Conservation (phyloP, 2,888 invertebrate species). For the Pristionchus arcanus region DNA sequence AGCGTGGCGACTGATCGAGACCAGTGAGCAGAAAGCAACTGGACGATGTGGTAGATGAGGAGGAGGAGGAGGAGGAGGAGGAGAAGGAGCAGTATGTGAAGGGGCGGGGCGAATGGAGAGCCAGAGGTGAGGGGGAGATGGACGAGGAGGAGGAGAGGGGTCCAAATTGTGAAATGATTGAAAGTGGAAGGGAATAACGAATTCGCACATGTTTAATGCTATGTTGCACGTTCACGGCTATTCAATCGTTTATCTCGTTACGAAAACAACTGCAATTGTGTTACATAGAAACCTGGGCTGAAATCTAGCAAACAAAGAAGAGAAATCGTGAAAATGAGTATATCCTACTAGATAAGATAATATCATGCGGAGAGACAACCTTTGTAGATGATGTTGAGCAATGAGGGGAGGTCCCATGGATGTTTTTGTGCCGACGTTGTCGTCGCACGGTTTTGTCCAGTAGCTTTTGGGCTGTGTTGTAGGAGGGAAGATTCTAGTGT, state of each 20-base stretch:
- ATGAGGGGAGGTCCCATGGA: not conserved
- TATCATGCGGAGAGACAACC: too few species aligned
- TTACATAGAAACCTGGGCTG: too few species aligned
- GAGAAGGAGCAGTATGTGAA: not conserved
- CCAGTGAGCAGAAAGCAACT: not conserved
- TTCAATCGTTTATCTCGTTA: too few species aligned
- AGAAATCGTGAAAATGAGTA: too few species aligned
- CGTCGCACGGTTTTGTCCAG: not conserved
- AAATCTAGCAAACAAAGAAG: too few species aligned
- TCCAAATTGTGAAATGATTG: too few species aligned
- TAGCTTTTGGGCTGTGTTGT: not conserved
- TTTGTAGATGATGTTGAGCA: not conserved
- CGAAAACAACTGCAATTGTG: too few species aligned
- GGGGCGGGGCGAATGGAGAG: not conserved
- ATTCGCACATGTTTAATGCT: too few species aligned
- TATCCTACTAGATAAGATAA: too few species aligned
- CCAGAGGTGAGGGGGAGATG: too few species aligned
- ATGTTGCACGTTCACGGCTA: too few species aligned
- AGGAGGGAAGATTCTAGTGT: not conserved
- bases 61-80: not conserved
- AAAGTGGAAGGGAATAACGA: too few species aligned
- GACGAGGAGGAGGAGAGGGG: slow-evolving; percentile 46
- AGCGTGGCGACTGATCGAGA: not conserved
- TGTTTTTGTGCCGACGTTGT: not conserved
- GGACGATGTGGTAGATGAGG: not conserved